These are phyloP conservation scores for Leucoraja erinaceus DNA, from an alignment of 2,113 vertebrate genomes.

Conservation along the genomic window DNA sequence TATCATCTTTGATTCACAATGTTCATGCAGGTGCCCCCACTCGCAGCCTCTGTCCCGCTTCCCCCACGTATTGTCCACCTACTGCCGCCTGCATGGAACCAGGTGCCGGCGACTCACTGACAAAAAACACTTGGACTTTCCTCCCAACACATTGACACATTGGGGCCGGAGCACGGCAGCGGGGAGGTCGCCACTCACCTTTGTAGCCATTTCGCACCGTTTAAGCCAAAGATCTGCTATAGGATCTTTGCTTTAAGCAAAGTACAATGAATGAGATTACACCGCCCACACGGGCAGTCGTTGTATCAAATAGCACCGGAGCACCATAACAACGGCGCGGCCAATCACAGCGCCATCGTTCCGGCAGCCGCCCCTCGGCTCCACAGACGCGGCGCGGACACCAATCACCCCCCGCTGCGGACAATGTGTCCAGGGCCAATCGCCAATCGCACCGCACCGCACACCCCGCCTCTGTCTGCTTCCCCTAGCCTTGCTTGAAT, in stretches of 20 bases:
- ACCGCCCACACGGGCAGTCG: not conserved
- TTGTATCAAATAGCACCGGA: not conserved
- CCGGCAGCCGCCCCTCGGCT: not conserved
- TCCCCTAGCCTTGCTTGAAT: not conserved
- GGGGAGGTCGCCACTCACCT: not conserved
- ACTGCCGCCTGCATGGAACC: not conserved
- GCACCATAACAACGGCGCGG: not conserved
- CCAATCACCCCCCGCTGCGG: not conserved
- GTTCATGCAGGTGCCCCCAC: not conserved
- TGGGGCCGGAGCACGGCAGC: not conserved
- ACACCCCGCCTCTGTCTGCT: not conserved
- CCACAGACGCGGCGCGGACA: too few relatives aligned
- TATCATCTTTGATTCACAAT: not conserved
- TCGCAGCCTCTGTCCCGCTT: not conserved
- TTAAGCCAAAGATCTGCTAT: too few relatives aligned
- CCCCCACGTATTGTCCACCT: not conserved
- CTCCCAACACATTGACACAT: not conserved
- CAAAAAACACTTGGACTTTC: not conserved
- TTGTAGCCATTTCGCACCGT: slow-evolving; percentile 8
- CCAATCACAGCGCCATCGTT: not conserved
- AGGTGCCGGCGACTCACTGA: not conserved
- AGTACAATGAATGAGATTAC: not conserved
- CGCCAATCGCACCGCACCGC: not conserved
- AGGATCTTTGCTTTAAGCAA: too few relatives aligned
- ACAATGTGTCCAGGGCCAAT: too few relatives aligned